phyloP scores from a whole-genome alignment of 37 sponge, comb jelly and placozoan species.

The Theonella swinhoei region DNA sequence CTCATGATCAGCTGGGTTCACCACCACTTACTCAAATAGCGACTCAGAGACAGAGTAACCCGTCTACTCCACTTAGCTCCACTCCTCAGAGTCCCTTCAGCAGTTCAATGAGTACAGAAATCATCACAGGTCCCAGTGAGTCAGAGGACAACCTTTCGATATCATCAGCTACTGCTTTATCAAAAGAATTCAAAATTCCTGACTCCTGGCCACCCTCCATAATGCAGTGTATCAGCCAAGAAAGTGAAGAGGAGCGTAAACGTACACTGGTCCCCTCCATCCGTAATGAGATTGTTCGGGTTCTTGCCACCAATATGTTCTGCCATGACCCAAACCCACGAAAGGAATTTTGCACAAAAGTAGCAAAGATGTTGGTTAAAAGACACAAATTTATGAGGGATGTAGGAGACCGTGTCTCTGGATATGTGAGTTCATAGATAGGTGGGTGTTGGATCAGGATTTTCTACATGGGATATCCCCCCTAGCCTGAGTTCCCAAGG shows the following conservation, averaged over 20 bases:
- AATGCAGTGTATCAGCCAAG: conserved; percentile 5
- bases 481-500: not conserved
- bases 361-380: conserved; percentile 37
- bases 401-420: conserved; percentile 25
- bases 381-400: conserved; percentile 37
- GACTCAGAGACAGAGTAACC: too few species aligned
- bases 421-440: conserved; percentile 47
- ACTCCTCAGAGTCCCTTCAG: too few species aligned
- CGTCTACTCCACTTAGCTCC: not conserved
- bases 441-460: too few species aligned
- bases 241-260: not conserved
- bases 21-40: too few species aligned
- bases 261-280: not conserved
- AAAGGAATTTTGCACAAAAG: conserved; percentile 22
- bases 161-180: conserved; percentile 23
- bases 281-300: conserved; percentile 25
- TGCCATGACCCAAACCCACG: conserved; percentile 24
- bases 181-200: conserved; percentile 29
- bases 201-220: conserved; percentile 25
- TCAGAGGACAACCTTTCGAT: conserved; percentile 21
- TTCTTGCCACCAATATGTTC: conserved; percentile 28
- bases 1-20: too few species aligned
- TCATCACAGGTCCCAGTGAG: too few species aligned
- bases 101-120: too few species aligned
- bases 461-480: too few species aligned